Evolutionary conservation across 2,113 vertebrate genomes (phyloP).

Genomic region (Oreamnos americanus): DNA sequence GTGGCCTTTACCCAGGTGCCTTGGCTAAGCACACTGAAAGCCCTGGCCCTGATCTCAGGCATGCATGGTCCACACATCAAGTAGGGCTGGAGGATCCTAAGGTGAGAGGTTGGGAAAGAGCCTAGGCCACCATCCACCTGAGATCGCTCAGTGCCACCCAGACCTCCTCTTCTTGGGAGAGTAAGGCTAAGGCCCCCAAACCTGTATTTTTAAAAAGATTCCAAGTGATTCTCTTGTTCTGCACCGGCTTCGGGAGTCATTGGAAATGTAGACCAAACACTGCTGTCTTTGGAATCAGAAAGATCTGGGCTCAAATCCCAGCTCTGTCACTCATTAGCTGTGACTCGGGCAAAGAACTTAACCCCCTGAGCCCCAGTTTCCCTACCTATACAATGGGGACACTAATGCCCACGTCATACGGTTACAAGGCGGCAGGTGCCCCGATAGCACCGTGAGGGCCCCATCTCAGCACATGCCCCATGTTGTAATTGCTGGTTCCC

Average conservation of each 20-base stretch:
- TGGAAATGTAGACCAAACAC: background rate
- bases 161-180: background rate
- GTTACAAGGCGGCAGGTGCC: background rate
- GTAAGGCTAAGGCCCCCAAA: background rate
- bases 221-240: background rate
- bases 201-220: background rate
- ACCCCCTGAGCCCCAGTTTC: background rate
- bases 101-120: background rate
- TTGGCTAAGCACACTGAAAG: background rate
- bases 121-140: background rate
- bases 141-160: background rate
- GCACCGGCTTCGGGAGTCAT: background rate
- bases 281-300: slow-evolving; percentile 29
- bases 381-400: background rate
- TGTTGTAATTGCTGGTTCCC: background rate
- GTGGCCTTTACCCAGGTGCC: background rate
- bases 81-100: background rate
- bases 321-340: slow-evolving; percentile 61
- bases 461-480: background rate
- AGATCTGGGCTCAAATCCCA: slow-evolving; percentile 58
- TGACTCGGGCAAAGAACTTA: slow-evolving; percentile 13
- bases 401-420: background rate
- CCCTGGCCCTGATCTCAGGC: background rate
- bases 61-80: background rate
- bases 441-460: fast-evolving